Conservation (phyloP, 2,888 invertebrate genomes). For the Cenopis cana region DNA sequence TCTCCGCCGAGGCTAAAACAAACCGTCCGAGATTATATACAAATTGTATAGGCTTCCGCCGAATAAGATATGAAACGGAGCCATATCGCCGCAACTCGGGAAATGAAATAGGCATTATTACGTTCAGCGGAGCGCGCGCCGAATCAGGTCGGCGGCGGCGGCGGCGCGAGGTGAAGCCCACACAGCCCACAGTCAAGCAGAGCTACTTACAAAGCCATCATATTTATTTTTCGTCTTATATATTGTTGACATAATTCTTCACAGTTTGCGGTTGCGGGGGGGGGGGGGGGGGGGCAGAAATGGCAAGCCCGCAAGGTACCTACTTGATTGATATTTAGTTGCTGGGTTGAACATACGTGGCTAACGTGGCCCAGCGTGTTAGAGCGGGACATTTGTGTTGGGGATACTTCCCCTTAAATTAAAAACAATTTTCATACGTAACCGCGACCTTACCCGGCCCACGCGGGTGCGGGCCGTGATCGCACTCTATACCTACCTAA, state of each 20-base stretch:
- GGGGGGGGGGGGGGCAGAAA: too few species aligned
- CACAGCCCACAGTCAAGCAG: neutral
- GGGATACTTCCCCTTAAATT: too few species aligned
- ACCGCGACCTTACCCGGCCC: neutral
- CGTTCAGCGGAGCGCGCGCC: slow-evolving; percentile 25
- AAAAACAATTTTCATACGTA: neutral
- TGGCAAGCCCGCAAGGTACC: too few species aligned
- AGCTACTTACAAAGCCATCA: neutral
- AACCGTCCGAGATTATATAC: slow-evolving; percentile 37
- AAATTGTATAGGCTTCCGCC: slow-evolving; percentile 33
- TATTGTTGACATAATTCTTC: neutral
- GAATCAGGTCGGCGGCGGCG: neutral
- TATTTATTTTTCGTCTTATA: neutral
- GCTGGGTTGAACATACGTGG: too few species aligned
- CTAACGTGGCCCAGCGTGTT: too few species aligned
- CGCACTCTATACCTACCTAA: neutral
- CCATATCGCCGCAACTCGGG: slow-evolving; percentile 39
- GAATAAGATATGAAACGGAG: slow-evolving; percentile 37
- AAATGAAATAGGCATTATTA: slow-evolving; percentile 39
- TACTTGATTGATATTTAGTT: too few species aligned
- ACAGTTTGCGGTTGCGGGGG: too few species aligned
- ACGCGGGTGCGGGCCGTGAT: neutral
- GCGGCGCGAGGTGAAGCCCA: neutral
- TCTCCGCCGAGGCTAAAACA: slow-evolving; percentile 37
- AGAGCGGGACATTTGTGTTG: too few species aligned